Percentiles rank a stretch among this genome's conserved stretches.
Conservation (phyloP, 2,113 vertebrate genomes). For the Calyptomena viridis region DNA sequence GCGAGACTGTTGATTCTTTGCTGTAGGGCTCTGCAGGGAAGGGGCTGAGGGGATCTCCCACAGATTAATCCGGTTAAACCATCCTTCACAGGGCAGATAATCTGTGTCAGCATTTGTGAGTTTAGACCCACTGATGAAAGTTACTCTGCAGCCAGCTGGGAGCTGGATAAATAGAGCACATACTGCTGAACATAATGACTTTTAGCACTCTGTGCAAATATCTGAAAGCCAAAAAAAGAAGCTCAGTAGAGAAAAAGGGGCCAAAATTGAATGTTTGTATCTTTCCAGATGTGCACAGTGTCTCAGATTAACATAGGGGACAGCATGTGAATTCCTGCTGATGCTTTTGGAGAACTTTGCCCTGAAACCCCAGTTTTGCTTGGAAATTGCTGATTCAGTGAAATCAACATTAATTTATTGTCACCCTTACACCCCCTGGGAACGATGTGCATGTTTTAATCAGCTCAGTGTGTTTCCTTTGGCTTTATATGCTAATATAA, state of each 20-base stretch:
- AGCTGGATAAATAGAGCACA: slow-evolving; percentile 21
- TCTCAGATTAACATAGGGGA: not conserved
- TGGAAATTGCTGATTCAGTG: not conserved
- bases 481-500: not conserved
- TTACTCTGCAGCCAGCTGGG: slow-evolving; percentile 5
- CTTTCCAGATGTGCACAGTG: accelerated
- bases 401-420: not conserved
- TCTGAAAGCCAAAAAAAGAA: not conserved
- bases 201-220: not conserved
- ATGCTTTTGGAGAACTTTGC: not conserved
- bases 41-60: slow-evolving; percentile 3
- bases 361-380: not conserved
- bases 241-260: not conserved
- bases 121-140: slow-evolving; percentile 8
- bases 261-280: not conserved
- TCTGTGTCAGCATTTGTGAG: slow-evolving; percentile 12
- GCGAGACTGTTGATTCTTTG: not conserved
- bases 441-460: not conserved
- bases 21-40: not conserved
- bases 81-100: not conserved
- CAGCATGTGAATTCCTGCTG: accelerated
- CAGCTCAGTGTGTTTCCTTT: not conserved
- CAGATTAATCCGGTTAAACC: slow-evolving; percentile 51
- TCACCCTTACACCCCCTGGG: not conserved
- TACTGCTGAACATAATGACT: not conserved